These are phyloP conservation scores for Aphelenchoides fujianensis DNA, from an alignment of 1,140 invertebrate genomes.

Conservation along the genomic window DNA sequence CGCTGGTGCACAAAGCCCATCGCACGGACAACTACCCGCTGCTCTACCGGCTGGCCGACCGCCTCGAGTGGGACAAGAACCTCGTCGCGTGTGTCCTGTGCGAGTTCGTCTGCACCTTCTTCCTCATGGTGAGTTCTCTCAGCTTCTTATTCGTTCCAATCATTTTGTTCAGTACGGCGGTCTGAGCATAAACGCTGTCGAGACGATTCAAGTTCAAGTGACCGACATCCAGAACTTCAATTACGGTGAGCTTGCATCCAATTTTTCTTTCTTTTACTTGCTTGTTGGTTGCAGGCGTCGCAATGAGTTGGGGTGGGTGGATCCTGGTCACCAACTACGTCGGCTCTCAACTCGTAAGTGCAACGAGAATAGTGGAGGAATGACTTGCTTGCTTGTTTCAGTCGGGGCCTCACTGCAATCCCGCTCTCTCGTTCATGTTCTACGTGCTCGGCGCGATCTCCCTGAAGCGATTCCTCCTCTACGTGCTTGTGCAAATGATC, in stretches of 20 bases:
- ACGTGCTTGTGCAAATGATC: slow-evolving; percentile 66
- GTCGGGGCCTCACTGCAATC: slow-evolving; percentile 68
- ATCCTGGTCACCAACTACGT: slow-evolving; percentile 38
- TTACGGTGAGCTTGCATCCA: too few relatives aligned
- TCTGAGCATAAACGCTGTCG: slow-evolving; percentile 23
- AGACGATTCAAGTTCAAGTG: slow-evolving; percentile 20
- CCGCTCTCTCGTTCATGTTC: slow-evolving; percentile 66
- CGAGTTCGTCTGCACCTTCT: slow-evolving; percentile 65
- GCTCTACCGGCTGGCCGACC: slow-evolving; percentile 9
- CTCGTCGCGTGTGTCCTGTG: slow-evolving; percentile 55
- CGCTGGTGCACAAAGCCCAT: slow-evolving; percentile 8
- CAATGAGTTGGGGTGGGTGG: slow-evolving; percentile 39
- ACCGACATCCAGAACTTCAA: slow-evolving; percentile 15
- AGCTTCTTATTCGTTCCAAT: too few relatives aligned
- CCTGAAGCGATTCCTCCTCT: slow-evolving; percentile 65
- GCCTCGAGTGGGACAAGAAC: neutral
- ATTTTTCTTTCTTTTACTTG: too few relatives aligned
- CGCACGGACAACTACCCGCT: neutral
- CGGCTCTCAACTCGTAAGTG: slow-evolving; percentile 25
- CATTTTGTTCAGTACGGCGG: slow-evolving; percentile 42
- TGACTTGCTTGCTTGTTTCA: neutral
- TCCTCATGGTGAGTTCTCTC: slow-evolving; percentile 65
- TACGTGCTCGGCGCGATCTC: slow-evolving; percentile 63
- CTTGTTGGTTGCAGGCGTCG: too few relatives aligned
- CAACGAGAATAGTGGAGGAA: neutral